These are phyloP conservation scores for Wasmannia auropunctata DNA, from an alignment of 1,140 invertebrate species.

Conservation along the genomic window DNA sequence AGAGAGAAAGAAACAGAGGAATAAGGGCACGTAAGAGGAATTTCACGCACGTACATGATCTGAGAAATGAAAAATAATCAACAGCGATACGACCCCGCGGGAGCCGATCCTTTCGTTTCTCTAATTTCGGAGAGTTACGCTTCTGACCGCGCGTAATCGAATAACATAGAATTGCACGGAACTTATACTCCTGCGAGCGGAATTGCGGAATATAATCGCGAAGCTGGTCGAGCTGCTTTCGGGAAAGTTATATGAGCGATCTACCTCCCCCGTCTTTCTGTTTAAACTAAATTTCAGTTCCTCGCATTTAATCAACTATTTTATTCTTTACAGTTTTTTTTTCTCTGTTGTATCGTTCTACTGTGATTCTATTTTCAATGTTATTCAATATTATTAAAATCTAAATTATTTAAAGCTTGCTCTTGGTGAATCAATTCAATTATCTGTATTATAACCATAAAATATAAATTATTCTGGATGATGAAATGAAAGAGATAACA, in stretches of 20 bases:
- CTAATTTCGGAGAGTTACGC: conserved; percentile 51
- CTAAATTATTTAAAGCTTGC: background rate
- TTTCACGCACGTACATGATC: background rate
- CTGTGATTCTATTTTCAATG: background rate
- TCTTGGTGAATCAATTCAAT: background rate
- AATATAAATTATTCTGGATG: background rate
- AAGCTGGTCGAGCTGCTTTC: conserved; percentile 19
- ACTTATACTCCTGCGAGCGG: conserved; percentile 28
- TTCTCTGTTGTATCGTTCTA: background rate
- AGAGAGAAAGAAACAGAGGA: background rate
- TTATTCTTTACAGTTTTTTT: background rate
- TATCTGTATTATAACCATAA: background rate
- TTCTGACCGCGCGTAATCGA: conserved; percentile 50
- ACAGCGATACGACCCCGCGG: background rate
- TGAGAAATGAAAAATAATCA: conserved; percentile 54
- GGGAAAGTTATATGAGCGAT: conserved; percentile 31
- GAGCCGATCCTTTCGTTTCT: conserved; percentile 41
- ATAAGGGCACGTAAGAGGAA: background rate
- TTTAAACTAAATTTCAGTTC: conserved; percentile 39
- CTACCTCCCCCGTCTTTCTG: conserved; percentile 11
- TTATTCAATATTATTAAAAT: background rate
- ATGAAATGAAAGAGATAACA: background rate
- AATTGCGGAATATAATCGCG: conserved; percentile 47
- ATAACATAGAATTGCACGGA: conserved; percentile 37
- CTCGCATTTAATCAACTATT: conserved; percentile 24